Evolutionary conservation across 1,140 invertebrate species (phyloP), one percentile per base, ranked within the genome.

Genomic region (Mizuhopecten yessoensis): DNA sequence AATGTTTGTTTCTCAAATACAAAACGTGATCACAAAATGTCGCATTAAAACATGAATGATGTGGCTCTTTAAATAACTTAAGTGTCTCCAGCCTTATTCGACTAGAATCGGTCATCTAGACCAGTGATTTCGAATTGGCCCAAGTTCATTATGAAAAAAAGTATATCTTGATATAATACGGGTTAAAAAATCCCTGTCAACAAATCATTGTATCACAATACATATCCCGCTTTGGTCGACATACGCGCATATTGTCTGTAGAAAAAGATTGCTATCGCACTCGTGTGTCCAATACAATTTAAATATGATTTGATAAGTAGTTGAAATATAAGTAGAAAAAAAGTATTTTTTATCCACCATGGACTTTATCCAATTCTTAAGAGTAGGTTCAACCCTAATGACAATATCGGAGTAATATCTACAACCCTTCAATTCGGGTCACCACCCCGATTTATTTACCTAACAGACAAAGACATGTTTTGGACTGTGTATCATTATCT

Each of bases 241-340:
- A n/a, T 75, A 75, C 42, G 29, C 11, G n/a, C 1, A 5, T 75
- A 75, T 75, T 75, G 57, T 75, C 0, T 29, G 23, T 29, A 29
- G 11, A 75, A 23, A n/a, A 75, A 75, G 57, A 75, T 75, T 0
- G 5, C 11, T n/a, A 75, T 75, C 57, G 17, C 5, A 5, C 57
- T n/a, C 57, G 57, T 75, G 57, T 75, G 23, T 75, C 20, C 17
- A 13, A 7, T 75, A n/a, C 29, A 75, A 29, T n/a, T 29, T 75
- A 75, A 75, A 75, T 75, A 75, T 75, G n/a, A 75, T 75, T 75
- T 75, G 57, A 75, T 75, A 75, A 75, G 23, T 29, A 75, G 57
- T 75, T 75, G 57, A 75, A 75, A 75, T 17, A 75, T 75, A 29
- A 75, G 57, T 17, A 29, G 57, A 75, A 75, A 75, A 75, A 75